Evolutionary conservation across 2,113 vertebrate species (phyloP), one percentile per base, ranked within the genome.

Genomic region (Henicopernis longicauda): DNA sequence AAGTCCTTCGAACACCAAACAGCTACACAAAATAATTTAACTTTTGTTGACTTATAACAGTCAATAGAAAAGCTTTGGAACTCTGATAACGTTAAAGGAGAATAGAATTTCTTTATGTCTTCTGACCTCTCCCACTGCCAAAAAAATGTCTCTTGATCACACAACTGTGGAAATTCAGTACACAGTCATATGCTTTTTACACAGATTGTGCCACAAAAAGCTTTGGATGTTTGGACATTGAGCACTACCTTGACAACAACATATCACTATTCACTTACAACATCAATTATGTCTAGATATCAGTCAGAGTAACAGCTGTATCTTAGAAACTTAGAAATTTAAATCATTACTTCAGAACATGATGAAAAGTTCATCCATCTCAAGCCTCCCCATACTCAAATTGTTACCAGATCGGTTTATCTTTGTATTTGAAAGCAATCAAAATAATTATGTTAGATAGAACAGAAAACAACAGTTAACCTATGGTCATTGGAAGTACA

Each of bases 371-470:
- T 72, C 83, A 87, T 7, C 27, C 58, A 86, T 90, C 52, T 92
- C 80, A 93, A 92, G 36, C 49, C 36, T 82, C 15, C 76, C 34
- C 25, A 79, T 57, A 84, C 29, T 66, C 44, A 82, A 59, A 93
- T 7, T 50, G 10, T 34, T 89, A 91, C 80, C 83, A 86, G 77
- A 82, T 89, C 47, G 36, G 19, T 82, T 92, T 82, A 55, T 83
- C 66, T 76, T 81, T 65, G 31, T 71, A 69, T 89, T 83, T 94
- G 86, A 97, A 92, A 93, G 54, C 70, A 90, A 93, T 79, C 19
- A 92, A 85, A 95, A 82, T 57, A 91, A 74, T 92, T 83, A 82
- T 0, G 1, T 57, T 94, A 89, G 74, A 86, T 16, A 84, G 45
- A 90, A 86, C 13, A 80, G 45, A 86, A 90, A 91, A 50, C 31